Conservation (phyloP, 2,797 vertebrate genomes). For the Protonibea diacanthus region DNA sequence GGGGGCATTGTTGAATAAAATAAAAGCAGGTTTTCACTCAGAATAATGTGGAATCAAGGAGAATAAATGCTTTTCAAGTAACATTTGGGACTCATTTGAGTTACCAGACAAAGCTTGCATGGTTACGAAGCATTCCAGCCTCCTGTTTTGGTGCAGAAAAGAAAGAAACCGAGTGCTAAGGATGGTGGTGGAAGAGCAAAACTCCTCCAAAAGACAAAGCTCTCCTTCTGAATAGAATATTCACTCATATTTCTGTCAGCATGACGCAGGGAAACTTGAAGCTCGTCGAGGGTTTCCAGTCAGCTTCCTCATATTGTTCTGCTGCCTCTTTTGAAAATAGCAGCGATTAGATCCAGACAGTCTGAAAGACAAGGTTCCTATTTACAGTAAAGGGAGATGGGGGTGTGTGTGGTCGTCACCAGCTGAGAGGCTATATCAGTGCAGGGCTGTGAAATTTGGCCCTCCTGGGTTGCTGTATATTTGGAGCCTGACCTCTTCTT, state of each 20-base stretch:
- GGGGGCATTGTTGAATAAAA: not conserved
- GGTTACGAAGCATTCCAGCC: not conserved
- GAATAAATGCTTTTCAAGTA: not conserved
- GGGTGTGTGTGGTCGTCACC: constrained; percentile 6
- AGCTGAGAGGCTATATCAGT: constrained; percentile 45
- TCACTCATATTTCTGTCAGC: constrained; percentile 36
- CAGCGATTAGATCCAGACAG: constrained; percentile 63
- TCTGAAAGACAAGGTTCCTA: constrained; percentile 39
- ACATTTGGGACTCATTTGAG: constrained; percentile 16
- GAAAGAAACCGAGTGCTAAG: not conserved
- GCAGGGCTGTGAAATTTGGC: constrained; percentile 37
- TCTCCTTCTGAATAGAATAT: constrained; percentile 10
- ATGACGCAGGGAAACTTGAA: not conserved
- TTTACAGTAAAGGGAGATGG: constrained; percentile 45
- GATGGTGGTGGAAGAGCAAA: not conserved
- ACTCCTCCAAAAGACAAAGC: constrained; percentile 15
- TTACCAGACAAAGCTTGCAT: not conserved
- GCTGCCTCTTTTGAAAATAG: constrained; percentile 58
- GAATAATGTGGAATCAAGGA: not conserved
- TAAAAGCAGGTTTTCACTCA: not conserved
- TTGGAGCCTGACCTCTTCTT: constrained; percentile 27
- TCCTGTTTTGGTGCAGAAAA: not conserved
- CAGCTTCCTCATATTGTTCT: constrained; percentile 78
- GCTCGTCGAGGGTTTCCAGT: constrained; percentile 45
- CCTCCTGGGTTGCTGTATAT: constrained; percentile 34